A percentile compares a stretch with the other conserved stretches of the same genome.
These are phyloP conservation scores for Polyommatus icarus DNA, from an alignment of 2,888 invertebrate species.

Conservation along the genomic window DNA sequence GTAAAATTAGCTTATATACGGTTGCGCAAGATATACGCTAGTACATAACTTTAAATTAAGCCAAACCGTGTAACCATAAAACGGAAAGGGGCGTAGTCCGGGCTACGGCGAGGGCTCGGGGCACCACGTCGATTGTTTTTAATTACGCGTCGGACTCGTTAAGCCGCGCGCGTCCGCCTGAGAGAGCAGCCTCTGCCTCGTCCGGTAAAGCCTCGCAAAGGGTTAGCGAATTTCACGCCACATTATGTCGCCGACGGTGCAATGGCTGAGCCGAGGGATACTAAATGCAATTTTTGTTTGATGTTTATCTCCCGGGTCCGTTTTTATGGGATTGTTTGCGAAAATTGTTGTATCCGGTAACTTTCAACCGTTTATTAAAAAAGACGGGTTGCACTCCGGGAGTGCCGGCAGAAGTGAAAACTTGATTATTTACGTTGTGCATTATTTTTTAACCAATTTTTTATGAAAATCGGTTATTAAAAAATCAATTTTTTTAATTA, in stretches of 20 bases:
- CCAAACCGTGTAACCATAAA: slow-evolving; percentile 11
- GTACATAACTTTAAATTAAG: neutral
- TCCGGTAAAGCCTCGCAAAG: slow-evolving; percentile 50
- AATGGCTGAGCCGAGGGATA: slow-evolving; percentile 45
- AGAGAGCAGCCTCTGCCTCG: slow-evolving; percentile 54
- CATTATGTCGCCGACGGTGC: slow-evolving; percentile 57
- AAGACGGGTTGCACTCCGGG: no score
- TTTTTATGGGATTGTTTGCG: neutral
- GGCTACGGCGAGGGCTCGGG: neutral
- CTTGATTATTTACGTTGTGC: no score
- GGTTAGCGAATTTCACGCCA: slow-evolving; percentile 74
- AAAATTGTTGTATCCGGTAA: neutral
- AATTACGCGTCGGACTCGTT: slow-evolving; percentile 44
- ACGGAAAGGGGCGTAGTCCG: slow-evolving; percentile 2
- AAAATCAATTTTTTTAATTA: no score
- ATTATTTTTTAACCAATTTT: no score
- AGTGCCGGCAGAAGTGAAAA: no score
- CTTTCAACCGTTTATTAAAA: no score
- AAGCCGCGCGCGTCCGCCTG: slow-evolving; percentile 52
- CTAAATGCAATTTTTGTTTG: slow-evolving; percentile 24
- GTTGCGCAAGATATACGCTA: neutral
- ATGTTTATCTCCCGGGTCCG: neutral
- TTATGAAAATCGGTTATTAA: no score
- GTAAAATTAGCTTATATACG: neutral
- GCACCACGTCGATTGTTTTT: slow-evolving; percentile 34